A percentile compares a stretch with the other conserved stretches of the same genome.
These are phyloP conservation scores for Thripadectes ignobilis DNA, from an alignment of 2,797 vertebrate genomes.

Conservation along the genomic window DNA sequence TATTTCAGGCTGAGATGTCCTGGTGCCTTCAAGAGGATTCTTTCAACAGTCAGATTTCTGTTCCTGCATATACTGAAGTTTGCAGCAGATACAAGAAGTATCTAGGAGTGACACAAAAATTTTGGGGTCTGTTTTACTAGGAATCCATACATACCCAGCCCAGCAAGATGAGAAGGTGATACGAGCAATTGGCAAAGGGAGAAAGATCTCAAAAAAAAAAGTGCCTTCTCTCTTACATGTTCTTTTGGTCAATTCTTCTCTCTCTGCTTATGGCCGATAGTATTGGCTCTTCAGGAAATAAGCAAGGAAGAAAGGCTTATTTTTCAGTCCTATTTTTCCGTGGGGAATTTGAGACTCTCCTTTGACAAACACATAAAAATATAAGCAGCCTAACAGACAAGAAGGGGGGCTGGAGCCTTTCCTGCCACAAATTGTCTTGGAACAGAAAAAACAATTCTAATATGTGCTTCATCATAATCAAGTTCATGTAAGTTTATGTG, in stretches of 20 bases:
- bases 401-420: not conserved
- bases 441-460: not conserved
- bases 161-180: not conserved
- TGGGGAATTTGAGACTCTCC: not conserved
- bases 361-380: not conserved
- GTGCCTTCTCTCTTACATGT: not conserved
- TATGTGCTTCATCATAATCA: not conserved
- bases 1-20: slow-evolving; percentile 54
- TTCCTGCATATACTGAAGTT: not conserved
- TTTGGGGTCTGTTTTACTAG: not conserved
- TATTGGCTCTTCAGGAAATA: not conserved
- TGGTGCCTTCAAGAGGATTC: not conserved
- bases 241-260: not conserved
- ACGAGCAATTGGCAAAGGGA: not conserved
- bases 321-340: not conserved
- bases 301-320: not conserved
- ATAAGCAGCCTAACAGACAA: not conserved
- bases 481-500: not conserved
- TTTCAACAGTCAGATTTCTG: not conserved
- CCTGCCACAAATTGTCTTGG: not conserved
- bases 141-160: not conserved
- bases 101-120: slow-evolving; percentile 1
- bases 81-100: not conserved
- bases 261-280: not conserved
- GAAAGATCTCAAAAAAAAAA: not conserved